A percentile compares a stretch with the other conserved stretches of the same genome.
Conservation (phyloP, 2,888 invertebrate species). For the Drosophila nr. perissopoda region DNA sequence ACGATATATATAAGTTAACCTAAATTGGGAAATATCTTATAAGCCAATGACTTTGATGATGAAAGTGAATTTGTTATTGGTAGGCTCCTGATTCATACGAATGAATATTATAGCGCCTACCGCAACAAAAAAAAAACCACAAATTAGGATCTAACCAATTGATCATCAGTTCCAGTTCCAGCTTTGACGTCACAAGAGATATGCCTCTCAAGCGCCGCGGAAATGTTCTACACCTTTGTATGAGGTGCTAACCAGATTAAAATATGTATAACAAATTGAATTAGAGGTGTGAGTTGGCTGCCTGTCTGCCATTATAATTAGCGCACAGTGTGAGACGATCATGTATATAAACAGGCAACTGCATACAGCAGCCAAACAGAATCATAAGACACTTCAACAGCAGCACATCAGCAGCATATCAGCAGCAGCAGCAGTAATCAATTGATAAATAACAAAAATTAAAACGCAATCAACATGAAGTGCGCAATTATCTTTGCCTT, state of each 20-base stretch:
- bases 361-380: conserved; percentile 46
- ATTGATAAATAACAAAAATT: conserved; percentile 4
- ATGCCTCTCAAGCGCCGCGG: conserved; percentile 41
- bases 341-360: conserved; percentile 55
- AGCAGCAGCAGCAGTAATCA: background rate
- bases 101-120: conserved; percentile 38
- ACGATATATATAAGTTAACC: background rate
- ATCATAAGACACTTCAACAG: conserved; percentile 49
- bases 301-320: conserved; percentile 67
- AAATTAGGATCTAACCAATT: conserved; percentile 29
- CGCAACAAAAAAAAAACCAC: conserved; percentile 57
- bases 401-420: conserved; percentile 29
- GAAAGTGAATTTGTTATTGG: background rate
- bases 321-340: conserved; percentile 42
- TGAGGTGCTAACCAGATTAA: conserved; percentile 52
- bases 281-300: conserved; percentile 48
- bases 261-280: conserved; percentile 53
- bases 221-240: conserved; percentile 45
- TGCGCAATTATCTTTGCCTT: conserved; percentile 20
- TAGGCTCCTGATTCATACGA: conserved; percentile 40
- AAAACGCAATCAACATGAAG: conserved; percentile 47
- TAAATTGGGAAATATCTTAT: background rate
- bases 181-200: conserved; percentile 50
- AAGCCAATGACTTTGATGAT: background rate
- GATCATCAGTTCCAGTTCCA: conserved; percentile 18